Conservation (phyloP, 2,888 invertebrate genomes). For the Euplagia quadripunctaria region DNA sequence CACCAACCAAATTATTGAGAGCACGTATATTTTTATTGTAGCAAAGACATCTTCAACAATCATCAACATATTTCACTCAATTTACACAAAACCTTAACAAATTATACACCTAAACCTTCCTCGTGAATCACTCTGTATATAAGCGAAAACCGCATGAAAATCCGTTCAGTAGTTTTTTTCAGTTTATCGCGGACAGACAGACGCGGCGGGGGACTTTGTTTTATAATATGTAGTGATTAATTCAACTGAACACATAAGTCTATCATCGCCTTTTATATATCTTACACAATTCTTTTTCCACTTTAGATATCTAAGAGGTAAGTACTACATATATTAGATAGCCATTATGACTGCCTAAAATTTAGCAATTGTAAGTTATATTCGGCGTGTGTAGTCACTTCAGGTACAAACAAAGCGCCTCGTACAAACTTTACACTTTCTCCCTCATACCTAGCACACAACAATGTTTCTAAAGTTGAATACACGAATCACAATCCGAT, state of each 20-base stretch:
- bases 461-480: slow-evolving; percentile 22
- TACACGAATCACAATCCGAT: slow-evolving; percentile 36
- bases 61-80: no score
- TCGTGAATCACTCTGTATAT: no score
- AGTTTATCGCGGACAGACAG: no score
- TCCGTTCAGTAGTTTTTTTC: no score
- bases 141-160: not conserved
- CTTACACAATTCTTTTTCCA: slow-evolving; percentile 13
- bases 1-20: slow-evolving; percentile 12
- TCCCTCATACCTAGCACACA: slow-evolving; percentile 6
- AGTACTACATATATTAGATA: slow-evolving; percentile 38
- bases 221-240: slow-evolving; percentile 27
- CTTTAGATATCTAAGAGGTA: slow-evolving; percentile 35
- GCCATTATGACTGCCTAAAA: slow-evolving; percentile 15
- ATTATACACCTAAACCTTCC: no score
- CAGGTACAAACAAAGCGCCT: slow-evolving; percentile 50
- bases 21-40: slow-evolving; percentile 28
- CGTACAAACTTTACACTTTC: slow-evolving; percentile 25
- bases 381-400: slow-evolving; percentile 34
- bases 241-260: slow-evolving; percentile 62
- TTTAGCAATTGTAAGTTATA: slow-evolving; percentile 15
- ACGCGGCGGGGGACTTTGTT: no score
- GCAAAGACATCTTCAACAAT: no score
- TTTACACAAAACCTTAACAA: no score
- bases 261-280: slow-evolving; percentile 43